These are phyloP conservation scores for Drosophila simulans DNA, from an alignment of 1,140 invertebrate genomes.

Conservation along the genomic window DNA sequence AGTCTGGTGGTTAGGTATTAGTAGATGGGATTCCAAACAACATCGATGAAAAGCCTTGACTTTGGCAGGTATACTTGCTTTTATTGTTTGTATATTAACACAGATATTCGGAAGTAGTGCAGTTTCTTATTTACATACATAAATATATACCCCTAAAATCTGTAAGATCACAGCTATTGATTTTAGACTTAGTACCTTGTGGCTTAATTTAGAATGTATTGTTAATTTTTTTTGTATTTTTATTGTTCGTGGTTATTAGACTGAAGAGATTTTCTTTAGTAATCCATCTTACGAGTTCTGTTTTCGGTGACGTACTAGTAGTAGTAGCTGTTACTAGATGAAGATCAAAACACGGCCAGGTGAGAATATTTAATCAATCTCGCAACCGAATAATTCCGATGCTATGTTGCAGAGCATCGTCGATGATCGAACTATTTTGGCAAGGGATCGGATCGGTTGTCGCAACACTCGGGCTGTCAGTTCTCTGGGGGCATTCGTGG, in stretches of 20 bases:
- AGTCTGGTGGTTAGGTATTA: background rate
- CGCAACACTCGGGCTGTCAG: conserved; percentile 42
- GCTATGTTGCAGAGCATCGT: conserved; percentile 34
- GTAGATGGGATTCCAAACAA: background rate
- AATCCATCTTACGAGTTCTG: background rate
- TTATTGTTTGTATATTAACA: background rate
- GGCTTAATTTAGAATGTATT: background rate
- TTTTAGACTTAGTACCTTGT: background rate
- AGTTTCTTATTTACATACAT: too few species aligned
- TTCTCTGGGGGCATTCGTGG: conserved; percentile 50
- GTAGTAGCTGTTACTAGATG: conserved; percentile 2
- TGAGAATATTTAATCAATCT: conserved; percentile 1
- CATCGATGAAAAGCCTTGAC: conserved; percentile 10
- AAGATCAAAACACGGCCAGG: conserved; percentile 1
- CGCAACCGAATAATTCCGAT: background rate
- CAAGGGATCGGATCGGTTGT: conserved; percentile 38
- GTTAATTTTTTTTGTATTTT: background rate
- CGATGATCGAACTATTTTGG: conserved; percentile 43
- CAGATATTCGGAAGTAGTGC: background rate
- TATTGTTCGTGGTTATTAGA: background rate
- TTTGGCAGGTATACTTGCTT: conserved; percentile 3
- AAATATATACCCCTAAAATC: too few species aligned
- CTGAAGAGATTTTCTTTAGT: background rate
- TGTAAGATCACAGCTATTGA: too few species aligned
- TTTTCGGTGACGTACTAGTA: conserved; percentile 2